These are phyloP conservation scores for Lasiurus borealis DNA, from an alignment of 2,113 vertebrate genomes.

Conservation along the genomic window DNA sequence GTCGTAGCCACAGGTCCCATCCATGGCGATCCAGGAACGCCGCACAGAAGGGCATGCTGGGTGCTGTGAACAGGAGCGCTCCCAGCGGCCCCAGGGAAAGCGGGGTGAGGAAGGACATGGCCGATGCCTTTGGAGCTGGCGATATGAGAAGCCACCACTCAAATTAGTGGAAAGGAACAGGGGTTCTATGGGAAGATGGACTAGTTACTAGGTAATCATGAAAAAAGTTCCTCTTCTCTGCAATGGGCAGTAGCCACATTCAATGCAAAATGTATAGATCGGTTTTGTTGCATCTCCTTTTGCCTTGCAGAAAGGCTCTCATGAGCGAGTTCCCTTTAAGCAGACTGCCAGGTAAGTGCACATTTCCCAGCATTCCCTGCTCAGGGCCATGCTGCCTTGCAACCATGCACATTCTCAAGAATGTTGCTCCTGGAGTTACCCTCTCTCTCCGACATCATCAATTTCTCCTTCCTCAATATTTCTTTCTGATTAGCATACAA, in stretches of 20 bases:
- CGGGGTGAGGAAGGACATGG: not conserved
- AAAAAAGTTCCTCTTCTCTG: not conserved
- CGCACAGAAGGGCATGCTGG: not conserved
- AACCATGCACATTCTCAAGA: not conserved
- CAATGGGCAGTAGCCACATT: not conserved
- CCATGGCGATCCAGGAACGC: not conserved
- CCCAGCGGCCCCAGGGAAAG: not conserved
- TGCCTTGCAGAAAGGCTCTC: not conserved
- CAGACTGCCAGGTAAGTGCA: not conserved
- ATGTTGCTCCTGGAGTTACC: not conserved
- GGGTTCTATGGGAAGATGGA: not conserved
- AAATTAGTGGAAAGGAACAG: not conserved
- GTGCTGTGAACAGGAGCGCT: not conserved
- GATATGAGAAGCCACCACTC: not conserved
- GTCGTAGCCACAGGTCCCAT: too few relatives aligned
- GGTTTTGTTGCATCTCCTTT: not conserved
- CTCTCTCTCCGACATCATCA: not conserved
- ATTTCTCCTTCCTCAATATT: not conserved
- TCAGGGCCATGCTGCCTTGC: not conserved
- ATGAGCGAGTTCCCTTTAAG: not conserved
- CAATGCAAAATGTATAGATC: not conserved
- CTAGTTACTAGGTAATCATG: too few relatives aligned
- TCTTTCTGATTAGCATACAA: not conserved
- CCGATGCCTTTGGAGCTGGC: not conserved
- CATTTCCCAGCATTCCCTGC: not conserved